Base-by-base conservation (phyloP, 2,888 invertebrate species). In the Tachina grossa region DNA sequence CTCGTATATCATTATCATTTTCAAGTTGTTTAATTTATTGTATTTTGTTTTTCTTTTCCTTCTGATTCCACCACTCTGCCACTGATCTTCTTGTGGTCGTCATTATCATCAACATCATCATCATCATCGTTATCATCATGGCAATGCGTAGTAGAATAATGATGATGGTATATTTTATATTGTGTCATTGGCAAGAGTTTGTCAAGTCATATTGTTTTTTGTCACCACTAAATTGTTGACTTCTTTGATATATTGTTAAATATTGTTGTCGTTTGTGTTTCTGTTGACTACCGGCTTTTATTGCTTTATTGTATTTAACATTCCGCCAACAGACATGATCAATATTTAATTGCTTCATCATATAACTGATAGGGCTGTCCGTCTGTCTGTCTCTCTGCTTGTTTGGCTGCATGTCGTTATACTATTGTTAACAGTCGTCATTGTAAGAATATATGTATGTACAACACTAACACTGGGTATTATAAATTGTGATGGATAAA, bases 271-370 rank as follows among this genome's bases (percentile, higher is more conserved):
- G 84, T 79, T 84, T 69, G 45, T 69, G 65, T 69, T 55, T 47
- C 51, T 65, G 66, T 53, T 49, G 49, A 69, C 78, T 78, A 82
- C 51, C 85, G 79, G 85, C 83, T 81, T 80, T 86, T 84, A 81
- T 84, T 76, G 77, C 81, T 86, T 84, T 84, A 81, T 84, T 86
- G 81, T 74, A 75, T 68, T 86, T 68, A 77, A 80, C 76, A 85
- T 85, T 85, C 85, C 76, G 85, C 83, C 85, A 85, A 85, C 89
- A 90, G 90, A 91, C 91, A 90, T 90, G 91, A 91, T 91, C 91
- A 91, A 90, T 90, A 91, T 91, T 91, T 91, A 91, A 91, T 91
- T 91, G 91, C 91, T 89, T 88, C 81, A 78, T 83, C 85, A 84
- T 77, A 71, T 51, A 55, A 11, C n/a, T 55, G 39, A 19, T 57